Base-by-base conservation (phyloP, 2,113 vertebrate species). In the Rissa tridactyla region DNA sequence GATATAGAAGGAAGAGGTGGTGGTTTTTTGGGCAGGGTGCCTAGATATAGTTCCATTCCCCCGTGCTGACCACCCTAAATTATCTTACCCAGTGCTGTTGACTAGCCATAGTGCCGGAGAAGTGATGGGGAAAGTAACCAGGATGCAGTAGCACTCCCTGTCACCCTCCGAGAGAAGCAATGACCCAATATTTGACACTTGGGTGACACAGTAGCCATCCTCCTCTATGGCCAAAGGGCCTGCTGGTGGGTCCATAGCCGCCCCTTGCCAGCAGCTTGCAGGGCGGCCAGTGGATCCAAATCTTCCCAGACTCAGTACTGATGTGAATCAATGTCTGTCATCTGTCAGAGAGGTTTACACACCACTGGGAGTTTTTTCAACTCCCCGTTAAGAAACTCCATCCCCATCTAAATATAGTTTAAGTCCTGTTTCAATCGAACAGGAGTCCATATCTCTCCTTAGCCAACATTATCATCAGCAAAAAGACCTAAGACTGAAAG, bases 101-200 rank as follows among this genome's bases (percentile, higher is more conserved):
- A 38, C 23, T 5, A n/a, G 32, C n/a, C 6, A 1, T 6, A 34
- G 82, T 54, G 16, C 18, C 22, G 13, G n/a, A 46, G 29, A 27
- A 54, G 46, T 1, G 2, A 4, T 7, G 16, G 13, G 11, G 5
- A 42, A n/a, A 47, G 46, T 32, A 38, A 34, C 20, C 13, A 17
- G 29, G 38, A 47, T 47, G n/a, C 11, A 62, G 32, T 20, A 86
- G 47, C 14, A 11, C 5, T 57, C 34, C n/a, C 30, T 30, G 25
- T 11, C n/a, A 20, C 22, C 30, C 26, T 82, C 34, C 23, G 25
- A 29, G 21, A 83, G 42, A 62, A 73, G 27, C 52, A 88, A 66
- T 10, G 4, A 10, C 27, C 65, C 40, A 13, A 0, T 55, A 27
- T 81, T 17, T 40, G 47, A 64, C 20, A 13, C 2, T 0, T 57